These are phyloP conservation scores for Dicranocentrus wangi DNA, from an alignment of 2,888 invertebrate species.

Conservation along the genomic window DNA sequence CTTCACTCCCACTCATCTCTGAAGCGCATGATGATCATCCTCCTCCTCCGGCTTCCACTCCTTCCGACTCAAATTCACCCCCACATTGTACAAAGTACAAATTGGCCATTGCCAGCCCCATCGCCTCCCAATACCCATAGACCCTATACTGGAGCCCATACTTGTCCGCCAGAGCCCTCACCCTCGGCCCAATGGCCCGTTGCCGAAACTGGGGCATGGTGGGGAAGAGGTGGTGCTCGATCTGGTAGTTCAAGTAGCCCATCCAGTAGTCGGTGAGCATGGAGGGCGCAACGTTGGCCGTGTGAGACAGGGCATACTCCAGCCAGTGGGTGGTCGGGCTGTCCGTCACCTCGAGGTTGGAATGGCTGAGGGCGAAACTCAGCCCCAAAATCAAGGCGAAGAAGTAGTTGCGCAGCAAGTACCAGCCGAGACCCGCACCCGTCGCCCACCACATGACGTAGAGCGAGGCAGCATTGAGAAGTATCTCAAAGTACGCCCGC, in stretches of 20 bases:
- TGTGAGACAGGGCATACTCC: constrained; percentile 15
- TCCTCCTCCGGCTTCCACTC: too few relatives aligned
- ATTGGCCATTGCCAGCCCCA: neutral
- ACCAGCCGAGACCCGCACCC: neutral
- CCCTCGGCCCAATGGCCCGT: neutral
- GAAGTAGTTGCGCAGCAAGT: neutral
- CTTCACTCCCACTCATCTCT: too few relatives aligned
- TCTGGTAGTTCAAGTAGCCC: constrained; percentile 6
- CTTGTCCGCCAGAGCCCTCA: constrained; percentile 5
- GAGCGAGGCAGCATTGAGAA: neutral
- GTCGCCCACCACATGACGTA: neutral
- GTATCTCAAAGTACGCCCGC: neutral
- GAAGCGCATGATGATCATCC: too few relatives aligned
- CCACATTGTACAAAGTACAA: too few relatives aligned
- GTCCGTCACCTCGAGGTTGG: constrained; percentile 12
- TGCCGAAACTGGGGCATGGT: constrained; percentile 2
- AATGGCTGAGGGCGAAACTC: constrained; percentile 5
- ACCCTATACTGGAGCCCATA: neutral
- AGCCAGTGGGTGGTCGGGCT: constrained; percentile 14
- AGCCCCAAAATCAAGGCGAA: neutral
- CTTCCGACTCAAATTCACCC: too few relatives aligned
- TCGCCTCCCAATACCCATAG: neutral
- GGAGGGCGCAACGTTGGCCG: neutral
- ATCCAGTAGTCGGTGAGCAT: constrained; percentile 9
- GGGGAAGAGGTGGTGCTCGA: neutral